Base-by-base conservation (phyloP, 2,797 vertebrate genomes). In the Onychomys leucogaster region DNA sequence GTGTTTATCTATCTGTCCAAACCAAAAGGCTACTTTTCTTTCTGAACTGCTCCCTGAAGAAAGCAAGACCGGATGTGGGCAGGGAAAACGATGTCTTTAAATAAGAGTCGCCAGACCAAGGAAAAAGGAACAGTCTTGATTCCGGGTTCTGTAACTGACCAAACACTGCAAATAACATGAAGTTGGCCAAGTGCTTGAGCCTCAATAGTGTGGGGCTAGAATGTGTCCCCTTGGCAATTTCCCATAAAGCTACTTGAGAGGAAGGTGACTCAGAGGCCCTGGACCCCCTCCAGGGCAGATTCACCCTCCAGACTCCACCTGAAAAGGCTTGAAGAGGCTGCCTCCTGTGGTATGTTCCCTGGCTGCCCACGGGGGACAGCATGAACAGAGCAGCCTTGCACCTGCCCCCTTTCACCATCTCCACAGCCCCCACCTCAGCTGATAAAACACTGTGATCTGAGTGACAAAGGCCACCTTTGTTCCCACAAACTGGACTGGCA, bases 401-500 rank as follows among this genome's bases (percentile, higher is more conserved):
- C 37, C 94, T 95, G 83, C 80, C 61, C 49, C 59, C 59, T 80
- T 17, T 86, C 13, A 14, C 63, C 82, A 34, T 10, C 65, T 86
- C 80, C 25, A n/a, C 55, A 89, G 32, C 65, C 41, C 89, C 82
- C 80, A 65, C 82, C 78, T 65, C 77, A 25, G 69, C 92, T 95
- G 96, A 97, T 97, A 95, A 92, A 52, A 69, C 73, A 80, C 90
- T 91, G 43, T 32, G 82, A 94, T 96, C 82, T 92, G 63, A 80
- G 61, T 82, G 94, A 97, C 94, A 96, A 97, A 96, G 97, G 81
- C 94, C 65, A 95, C 97, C 94, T 91, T 95, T 96, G 97, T 96
- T 97, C 96, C 87, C 89, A 92, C 93, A 96, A 96, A 98, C 98
- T 96, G 95, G 98, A 93, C 96, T 92, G 93, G 96, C 97, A 93